Evolutionary conservation across 2,797 vertebrate species (phyloP), one percentile per base, ranked within the genome.

Genomic region (Poeciliopsis paucimaculata): DNA sequence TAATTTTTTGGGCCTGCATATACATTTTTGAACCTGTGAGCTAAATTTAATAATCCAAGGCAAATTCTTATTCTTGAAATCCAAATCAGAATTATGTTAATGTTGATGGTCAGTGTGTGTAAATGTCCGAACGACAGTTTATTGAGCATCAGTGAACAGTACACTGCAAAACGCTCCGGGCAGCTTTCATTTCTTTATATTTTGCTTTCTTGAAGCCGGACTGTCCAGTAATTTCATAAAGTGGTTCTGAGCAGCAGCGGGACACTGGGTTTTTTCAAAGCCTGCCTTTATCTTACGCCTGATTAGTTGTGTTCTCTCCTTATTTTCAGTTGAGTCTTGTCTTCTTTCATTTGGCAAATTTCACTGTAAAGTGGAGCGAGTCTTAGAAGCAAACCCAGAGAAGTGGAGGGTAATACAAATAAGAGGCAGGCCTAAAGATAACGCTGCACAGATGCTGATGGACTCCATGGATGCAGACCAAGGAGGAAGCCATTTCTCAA

Each of bases 311-410:
- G 5, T 71, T 45, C n/a, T 45, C 68, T 71, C 68, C 26, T 71
- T n/a, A 71, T 71, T 71, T 45, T 71, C 68, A 71, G 39, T 71
- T 43, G 9, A 41, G 23, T 68, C 11, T n/a, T 71, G 41, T n/a
- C 66, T 20, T 53, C 49, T 26, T 53, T 53, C 41, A 70, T 70
- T 13, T 43, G 66, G 41, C 10, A 70, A 15, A 68, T 68, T 12
- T 68, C 20, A 68, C 20, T 43, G 66, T 70, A 45, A 70, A 45
- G 26, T 70, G 20, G 20, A 41, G 20, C 5, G 34, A 39, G 34
- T 68, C 36, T 43, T 5, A 1, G 12, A 70, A n/a, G 12, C 10
- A 45, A 70, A 70, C 26, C 41, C 7, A 9, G 36, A 41, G 36
- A 68, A 41, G 36, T 23, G 36, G 36, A 68, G 36, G 20, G 23